These are phyloP conservation scores for Zoanthus solanderi DNA, from an alignment of 92 coral and sea anemone genomes.

Conservation along the genomic window DNA sequence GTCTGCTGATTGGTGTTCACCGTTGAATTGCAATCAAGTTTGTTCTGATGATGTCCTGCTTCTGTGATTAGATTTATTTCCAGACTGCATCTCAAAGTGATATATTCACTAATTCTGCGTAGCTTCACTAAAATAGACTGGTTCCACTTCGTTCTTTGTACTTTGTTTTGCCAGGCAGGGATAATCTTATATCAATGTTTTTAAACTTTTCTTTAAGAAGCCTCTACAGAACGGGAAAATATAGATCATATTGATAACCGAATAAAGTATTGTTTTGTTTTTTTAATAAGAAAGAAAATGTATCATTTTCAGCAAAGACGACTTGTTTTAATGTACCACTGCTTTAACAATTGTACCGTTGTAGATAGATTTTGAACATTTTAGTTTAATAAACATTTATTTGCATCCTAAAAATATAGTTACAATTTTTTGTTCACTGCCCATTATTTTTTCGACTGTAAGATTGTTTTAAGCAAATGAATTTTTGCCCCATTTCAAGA, in stretches of 20 bases:
- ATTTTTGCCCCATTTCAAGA: background rate
- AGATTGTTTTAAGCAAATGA: background rate
- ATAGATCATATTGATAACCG: background rate
- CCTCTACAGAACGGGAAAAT: background rate
- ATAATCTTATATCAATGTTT: background rate
- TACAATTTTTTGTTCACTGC: no score
- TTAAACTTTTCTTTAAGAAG: background rate
- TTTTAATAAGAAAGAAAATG: background rate
- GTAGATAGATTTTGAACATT: background rate
- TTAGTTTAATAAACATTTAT: background rate
- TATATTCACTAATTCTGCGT: background rate
- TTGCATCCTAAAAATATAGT: no score
- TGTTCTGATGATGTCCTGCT: slow-evolving; percentile 17
- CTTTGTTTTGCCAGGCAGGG: background rate
- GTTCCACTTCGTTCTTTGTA: slow-evolving; percentile 16
- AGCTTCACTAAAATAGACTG: slow-evolving; percentile 12
- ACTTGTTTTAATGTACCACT: background rate
- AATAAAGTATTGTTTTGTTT: background rate
- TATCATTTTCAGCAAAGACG: background rate
- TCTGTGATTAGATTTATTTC: slow-evolving; percentile 4
- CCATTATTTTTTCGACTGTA: no score
- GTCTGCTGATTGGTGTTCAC: slow-evolving; percentile 31
- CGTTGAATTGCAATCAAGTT: slow-evolving; percentile 2
- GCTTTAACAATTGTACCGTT: background rate
- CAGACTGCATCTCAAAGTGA: slow-evolving; percentile 32